A percentile compares a stretch with the other conserved stretches of the same genome.
These are phyloP conservation scores for Sapajus apella DNA, from an alignment of 2,113 vertebrate genomes.

Conservation along the genomic window DNA sequence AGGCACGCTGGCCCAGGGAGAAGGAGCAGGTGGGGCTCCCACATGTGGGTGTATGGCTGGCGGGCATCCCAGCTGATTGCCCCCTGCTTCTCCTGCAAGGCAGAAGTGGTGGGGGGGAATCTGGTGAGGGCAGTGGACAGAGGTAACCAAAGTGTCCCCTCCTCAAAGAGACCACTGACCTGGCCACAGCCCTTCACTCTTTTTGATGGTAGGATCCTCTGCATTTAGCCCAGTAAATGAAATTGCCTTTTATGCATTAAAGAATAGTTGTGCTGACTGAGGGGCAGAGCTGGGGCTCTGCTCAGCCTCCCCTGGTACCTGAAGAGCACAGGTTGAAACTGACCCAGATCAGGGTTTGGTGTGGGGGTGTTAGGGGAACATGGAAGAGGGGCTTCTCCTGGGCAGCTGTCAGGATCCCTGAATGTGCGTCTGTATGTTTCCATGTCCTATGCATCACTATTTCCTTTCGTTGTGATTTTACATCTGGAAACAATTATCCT, in stretches of 20 bases:
- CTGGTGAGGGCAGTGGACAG: not conserved
- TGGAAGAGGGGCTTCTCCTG: not conserved
- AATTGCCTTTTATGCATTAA: not conserved
- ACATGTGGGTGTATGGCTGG: not conserved
- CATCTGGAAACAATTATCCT: not conserved
- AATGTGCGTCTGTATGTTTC: not conserved
- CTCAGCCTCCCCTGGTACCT: not conserved
- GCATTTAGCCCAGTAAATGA: not conserved
- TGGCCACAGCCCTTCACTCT: not conserved
- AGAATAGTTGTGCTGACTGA: not conserved
- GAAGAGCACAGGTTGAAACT: not conserved
- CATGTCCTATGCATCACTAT: too few species aligned
- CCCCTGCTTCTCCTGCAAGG: not conserved
- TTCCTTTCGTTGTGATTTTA: not conserved
- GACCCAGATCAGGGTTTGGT: too few species aligned
- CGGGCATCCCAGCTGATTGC: not conserved
- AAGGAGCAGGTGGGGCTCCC: not conserved
- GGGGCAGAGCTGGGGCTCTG: not conserved
- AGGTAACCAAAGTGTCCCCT: not conserved
- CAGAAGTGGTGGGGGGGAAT: too few species aligned
- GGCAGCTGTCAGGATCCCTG: not conserved
- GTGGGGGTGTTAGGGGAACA: not conserved
- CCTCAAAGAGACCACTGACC: not conserved
- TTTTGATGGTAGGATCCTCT: not conserved
- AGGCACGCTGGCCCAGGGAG: rapidly evolving